Evolutionary conservation across 2,888 invertebrate genomes (phyloP).

Genomic region (Diarsia rubi): DNA sequence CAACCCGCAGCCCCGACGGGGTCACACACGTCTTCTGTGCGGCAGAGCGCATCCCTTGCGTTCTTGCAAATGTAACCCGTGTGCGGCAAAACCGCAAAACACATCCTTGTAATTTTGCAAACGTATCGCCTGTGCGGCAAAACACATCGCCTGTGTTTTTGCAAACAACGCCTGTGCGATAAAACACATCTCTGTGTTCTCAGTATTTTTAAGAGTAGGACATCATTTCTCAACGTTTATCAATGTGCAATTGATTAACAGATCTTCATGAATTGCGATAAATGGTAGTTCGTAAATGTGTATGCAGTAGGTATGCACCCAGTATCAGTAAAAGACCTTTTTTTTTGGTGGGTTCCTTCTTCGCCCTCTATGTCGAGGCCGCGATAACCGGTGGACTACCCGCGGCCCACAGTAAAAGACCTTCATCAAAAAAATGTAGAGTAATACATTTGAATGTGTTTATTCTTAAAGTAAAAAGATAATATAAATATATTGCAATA

Average conservation of each 20-base stretch:
- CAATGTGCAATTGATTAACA: not conserved
- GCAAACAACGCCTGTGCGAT: not conserved
- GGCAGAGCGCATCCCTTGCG: not conserved
- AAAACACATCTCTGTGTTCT: no score
- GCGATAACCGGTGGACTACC: no score
- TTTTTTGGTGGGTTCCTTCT: no score
- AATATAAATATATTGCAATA: slow-evolving; percentile 10
- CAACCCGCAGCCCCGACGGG: no score
- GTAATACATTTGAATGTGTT: slow-evolving; percentile 9
- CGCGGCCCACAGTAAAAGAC: no score
- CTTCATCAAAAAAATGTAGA: not conserved
- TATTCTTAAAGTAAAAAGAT: slow-evolving; percentile 33
- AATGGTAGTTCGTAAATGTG: not conserved
- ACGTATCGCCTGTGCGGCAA: not conserved
- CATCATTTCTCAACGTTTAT: not conserved
- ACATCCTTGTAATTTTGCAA: no score
- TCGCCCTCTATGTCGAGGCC: no score
- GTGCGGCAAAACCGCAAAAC: no score
- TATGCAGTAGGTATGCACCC: not conserved
- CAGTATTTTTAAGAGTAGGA: no score
- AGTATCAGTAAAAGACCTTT: no score
- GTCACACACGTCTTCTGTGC: no score
- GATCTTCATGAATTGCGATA: not conserved
- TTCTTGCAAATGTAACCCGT: no score
- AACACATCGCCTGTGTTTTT: not conserved